These are phyloP conservation scores for Barbus barbus DNA, from an alignment of 2,113 vertebrate species.

Conservation along the genomic window DNA sequence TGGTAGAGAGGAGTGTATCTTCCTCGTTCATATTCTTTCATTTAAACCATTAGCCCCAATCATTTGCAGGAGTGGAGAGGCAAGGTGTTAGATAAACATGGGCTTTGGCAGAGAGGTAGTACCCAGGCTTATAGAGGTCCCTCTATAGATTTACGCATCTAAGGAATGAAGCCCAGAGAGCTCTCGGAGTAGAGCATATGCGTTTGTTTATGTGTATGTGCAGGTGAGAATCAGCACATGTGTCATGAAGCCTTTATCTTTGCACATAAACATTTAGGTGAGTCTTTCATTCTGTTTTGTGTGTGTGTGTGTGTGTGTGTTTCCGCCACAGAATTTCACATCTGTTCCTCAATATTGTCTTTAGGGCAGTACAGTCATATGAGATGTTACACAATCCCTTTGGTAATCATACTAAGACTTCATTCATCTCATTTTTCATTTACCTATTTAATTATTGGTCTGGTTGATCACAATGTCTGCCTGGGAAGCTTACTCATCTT, in stretches of 20 bases:
- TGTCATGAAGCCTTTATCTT: constrained; percentile 1
- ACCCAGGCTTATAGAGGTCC: constrained; percentile 35
- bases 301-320: neutral
- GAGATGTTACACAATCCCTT: constrained; percentile 25
- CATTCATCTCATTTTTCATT: constrained; percentile 5
- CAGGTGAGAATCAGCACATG: constrained; percentile 1
- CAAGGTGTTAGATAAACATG: constrained; percentile 36
- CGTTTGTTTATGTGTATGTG: neutral
- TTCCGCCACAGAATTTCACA: constrained; percentile 10
- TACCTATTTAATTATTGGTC: neutral
- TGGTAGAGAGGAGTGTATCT: neutral
- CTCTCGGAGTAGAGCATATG: neutral
- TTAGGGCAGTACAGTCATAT: neutral
- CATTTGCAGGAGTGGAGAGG: constrained; percentile 49
- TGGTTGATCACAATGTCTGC: neutral
- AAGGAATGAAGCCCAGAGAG: constrained; percentile 28
- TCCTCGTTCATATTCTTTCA: constrained; percentile 7
- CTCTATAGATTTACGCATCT: constrained; percentile 37
- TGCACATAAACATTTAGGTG: neutral
- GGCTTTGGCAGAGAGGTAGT: constrained; percentile 28
- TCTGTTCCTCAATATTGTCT: constrained; percentile 20
- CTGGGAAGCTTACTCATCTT: neutral
- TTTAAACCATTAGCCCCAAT: constrained; percentile 21
- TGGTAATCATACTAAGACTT: constrained; percentile 10
- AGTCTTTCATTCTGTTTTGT: neutral